Base-by-base conservation (phyloP, 2,797 vertebrate species). In the Acipenser ruthenus region DNA sequence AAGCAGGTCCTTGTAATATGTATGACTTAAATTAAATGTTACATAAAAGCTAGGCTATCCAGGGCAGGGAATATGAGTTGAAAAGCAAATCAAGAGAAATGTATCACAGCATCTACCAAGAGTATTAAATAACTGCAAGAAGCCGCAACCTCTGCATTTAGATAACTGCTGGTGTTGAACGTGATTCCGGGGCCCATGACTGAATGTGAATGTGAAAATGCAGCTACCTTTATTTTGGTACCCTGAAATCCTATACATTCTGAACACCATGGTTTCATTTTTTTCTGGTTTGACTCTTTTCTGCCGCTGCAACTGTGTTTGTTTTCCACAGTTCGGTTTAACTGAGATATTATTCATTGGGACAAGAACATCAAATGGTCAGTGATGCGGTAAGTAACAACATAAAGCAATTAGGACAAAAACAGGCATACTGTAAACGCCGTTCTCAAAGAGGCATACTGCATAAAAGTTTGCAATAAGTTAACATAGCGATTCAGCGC, bases 71-170 rank as follows among this genome's bases (percentile, higher is more conserved):
- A 83, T 83, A 80, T 37, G 82, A 86, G 79, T 78, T 74, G 76
- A 81, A 87, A 84, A 87, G 23, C 81, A 83, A 86, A 86, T 85
- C 77, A 78, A 83, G 79, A 85, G 84, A 77, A 18, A 88, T 88
- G 82, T 83, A 85, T 89, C 85, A 88, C 80, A 78, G 75, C 77
- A 73, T 82, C 76, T 80, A 80, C 84, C 82, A 83, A 79, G 23
- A 79, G 85, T 81, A 79, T 82, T 84, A 87, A 87, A 85, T 83
- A 84, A 83, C 81, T 78, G 85, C 84, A 80, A 81, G 77, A 86
- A 85, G 79, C 82, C 80, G 77, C 15, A 56, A 81, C 73, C 70
- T 81, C 58, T 81, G 79, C 80, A 79, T 75, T 66, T 75, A 85
- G 82, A 82, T 84, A 84, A 83, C 86, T 77, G 69, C 79, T 72